Evolutionary conservation across 2,888 invertebrate species (phyloP), one percentile per base, ranked within the genome.

Genomic region (Reticulitermes lucifugus): DNA sequence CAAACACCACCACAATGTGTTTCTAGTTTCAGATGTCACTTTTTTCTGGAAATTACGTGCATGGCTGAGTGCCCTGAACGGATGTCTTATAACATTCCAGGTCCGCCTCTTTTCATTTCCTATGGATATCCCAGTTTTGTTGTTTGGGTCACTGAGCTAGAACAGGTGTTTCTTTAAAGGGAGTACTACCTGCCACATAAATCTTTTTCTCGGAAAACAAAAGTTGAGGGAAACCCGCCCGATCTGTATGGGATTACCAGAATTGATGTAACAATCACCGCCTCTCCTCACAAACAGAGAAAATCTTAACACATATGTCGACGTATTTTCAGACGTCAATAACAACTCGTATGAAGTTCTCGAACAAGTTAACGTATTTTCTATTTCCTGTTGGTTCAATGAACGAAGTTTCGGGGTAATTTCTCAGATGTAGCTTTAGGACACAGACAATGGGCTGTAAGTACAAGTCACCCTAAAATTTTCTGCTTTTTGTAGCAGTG

Each of bases 161-260:
- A 71, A 41, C 73, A 14, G 41, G 35, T 73, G 73, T 73, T 41
- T 71, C 25, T 2, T 35, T 29, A 71, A 71, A 3, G 71, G 71
- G 71, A 71, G 71, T 25, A 71, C 9, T 70, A n/a, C 35, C 73
- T 73, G 18, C 22, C 9, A 41, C 2, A 73, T 73, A 21, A 73
- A 73, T 6, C 25, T 10, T 25, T 29, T 73, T 73, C 73, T 73
- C 21, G 25, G 73, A 73, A 71, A 73, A 73, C 41, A 41, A 41
- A 25, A 73, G 14, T 21, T 7, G 14, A 21, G 73, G 73, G 41
- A 73, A 73, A 73, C 5, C 73, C 73, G 10, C 25, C 14, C 12
- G 65, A n/a, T n/a, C 65, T 25, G 65, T 25, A 25, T 65, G 73
- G 73, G 21, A 41, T 73, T 73, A 73, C 73, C 73, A 41, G 73